phyloP scores from a whole-genome alignment of 2,797 vertebrate genomes.

The Liasis olivaceus region DNA sequence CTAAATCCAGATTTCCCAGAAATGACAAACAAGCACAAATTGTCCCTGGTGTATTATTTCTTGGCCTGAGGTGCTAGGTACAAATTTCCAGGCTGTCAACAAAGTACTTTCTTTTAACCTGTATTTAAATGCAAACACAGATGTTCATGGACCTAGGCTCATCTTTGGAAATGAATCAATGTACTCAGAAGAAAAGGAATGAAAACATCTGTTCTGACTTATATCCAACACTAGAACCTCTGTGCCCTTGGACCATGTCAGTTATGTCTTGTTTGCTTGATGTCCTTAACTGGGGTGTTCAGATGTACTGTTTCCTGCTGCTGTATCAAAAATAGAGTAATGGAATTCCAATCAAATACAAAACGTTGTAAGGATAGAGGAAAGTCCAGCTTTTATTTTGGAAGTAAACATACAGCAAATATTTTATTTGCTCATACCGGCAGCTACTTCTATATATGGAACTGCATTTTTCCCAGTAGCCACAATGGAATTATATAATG shows the following conservation, averaged over 20 bases:
- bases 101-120: neutral
- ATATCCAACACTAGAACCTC: neutral
- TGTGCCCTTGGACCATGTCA: neutral
- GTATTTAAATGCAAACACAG: constrained; percentile 3
- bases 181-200: neutral
- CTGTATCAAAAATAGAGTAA: neutral
- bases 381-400: neutral
- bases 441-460: neutral
- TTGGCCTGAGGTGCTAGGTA: neutral
- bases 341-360: neutral
- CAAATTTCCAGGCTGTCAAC: neutral
- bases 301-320: rapidly evolving
- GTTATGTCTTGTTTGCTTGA: neutral
- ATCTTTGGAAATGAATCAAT: neutral
- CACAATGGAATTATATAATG: neutral
- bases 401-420: neutral
- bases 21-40: neutral
- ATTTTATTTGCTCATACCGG: neutral
- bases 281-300: neutral
- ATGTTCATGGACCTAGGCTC: neutral
- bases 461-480: neutral
- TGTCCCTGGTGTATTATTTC: neutral
- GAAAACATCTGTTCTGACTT: neutral
- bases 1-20: neutral
- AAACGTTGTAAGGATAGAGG: neutral